These are phyloP conservation scores for Aleiodes sp. DNA, from an alignment of 1,140 invertebrate species.

Conservation along the genomic window DNA sequence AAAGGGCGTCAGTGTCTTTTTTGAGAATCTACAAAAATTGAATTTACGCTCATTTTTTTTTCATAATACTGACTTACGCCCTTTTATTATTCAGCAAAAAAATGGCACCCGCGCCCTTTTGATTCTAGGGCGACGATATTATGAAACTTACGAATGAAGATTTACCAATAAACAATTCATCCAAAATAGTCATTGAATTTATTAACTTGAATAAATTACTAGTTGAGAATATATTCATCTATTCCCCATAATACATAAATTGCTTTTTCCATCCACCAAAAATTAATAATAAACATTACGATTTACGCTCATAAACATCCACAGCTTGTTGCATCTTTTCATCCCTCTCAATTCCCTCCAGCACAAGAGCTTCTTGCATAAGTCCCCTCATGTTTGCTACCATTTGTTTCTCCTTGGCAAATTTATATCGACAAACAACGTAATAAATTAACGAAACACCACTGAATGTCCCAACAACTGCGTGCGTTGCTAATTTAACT, in stretches of 20 bases:
- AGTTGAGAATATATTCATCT: no score
- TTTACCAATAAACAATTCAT: no score
- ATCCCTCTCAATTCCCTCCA: not conserved
- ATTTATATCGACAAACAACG: conserved; percentile 61
- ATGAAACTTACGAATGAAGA: no score
- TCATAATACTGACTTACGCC: no score
- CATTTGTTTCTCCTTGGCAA: conserved; percentile 25
- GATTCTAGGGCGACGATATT: no score
- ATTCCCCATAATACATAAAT: not conserved
- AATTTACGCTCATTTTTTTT: no score
- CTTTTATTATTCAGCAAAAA: no score
- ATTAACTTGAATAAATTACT: no score
- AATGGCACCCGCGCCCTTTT: no score
- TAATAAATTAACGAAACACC: conserved; percentile 68
- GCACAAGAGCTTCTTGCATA: not conserved
- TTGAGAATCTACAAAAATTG: no score
- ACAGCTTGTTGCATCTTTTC: not conserved
- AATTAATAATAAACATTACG: not conserved
- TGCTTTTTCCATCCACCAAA: not conserved
- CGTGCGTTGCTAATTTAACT: conserved; percentile 60
- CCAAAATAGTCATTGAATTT: no score
- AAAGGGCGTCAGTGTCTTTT: no score
- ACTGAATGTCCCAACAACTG: conserved; percentile 66
- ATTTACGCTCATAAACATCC: not conserved
- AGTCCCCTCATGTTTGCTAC: conserved; percentile 21